Percentiles rank a stretch among this genome's conserved stretches.
Conservation (phyloP, 2,888 invertebrate genomes). For the Apantesis nais region DNA sequence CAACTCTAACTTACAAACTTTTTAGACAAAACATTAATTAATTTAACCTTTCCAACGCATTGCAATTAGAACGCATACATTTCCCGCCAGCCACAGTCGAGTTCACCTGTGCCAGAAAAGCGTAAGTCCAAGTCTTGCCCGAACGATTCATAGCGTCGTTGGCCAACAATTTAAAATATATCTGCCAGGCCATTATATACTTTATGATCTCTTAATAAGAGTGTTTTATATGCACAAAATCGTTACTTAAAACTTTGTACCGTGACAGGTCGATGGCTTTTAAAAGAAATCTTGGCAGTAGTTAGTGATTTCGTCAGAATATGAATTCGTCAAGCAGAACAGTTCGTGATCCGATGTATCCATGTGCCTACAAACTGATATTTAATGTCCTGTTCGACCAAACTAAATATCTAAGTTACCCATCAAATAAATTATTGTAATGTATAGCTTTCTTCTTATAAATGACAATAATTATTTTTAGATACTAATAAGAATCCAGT, state of each 20-base stretch:
- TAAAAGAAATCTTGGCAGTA: constrained; percentile 80
- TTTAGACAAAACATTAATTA: constrained; percentile 17
- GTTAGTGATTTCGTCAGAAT: constrained; percentile 75
- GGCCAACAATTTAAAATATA: constrained; percentile 6
- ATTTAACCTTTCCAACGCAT: constrained; percentile 17
- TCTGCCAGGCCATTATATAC: constrained; percentile 39
- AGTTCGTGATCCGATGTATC: constrained; percentile 37
- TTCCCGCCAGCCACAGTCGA: constrained; percentile 52
- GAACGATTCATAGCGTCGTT: constrained; percentile 39
- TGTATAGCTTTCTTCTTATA: background rate
- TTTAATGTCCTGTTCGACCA: background rate
- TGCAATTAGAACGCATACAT: constrained; percentile 50
- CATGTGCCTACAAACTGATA: constrained; percentile 16
- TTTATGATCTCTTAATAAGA: constrained; percentile 42
- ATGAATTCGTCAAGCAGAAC: constrained; percentile 77
- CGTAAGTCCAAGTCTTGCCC: constrained; percentile 61
- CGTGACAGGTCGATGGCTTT: constrained; percentile 78
- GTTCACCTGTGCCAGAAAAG: constrained; percentile 59
- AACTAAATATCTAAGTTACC: background rate
- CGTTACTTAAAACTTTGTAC: constrained; percentile 46
- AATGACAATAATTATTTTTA: background rate
- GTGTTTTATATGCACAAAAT: constrained; percentile 9
- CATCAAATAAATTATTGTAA: background rate
- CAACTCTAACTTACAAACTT: background rate
- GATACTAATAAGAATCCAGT: background rate